phyloP scores from a whole-genome alignment of 2,797 vertebrate genomes.

The Chelon labrosus region DNA sequence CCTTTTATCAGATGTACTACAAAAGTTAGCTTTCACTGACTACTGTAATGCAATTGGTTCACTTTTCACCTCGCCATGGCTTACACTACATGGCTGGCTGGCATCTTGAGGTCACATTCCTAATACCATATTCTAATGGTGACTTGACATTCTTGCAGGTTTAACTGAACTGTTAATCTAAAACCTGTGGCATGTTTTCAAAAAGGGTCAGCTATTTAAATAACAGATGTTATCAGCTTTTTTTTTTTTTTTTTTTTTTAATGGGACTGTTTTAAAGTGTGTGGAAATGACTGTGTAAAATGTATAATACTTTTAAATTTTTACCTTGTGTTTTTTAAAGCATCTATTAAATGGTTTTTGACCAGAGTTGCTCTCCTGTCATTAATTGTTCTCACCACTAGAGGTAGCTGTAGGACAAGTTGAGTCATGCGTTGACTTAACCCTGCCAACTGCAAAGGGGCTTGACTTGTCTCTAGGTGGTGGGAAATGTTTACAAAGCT shows the following conservation, averaged over 20 bases:
- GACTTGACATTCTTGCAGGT: too few relatives aligned
- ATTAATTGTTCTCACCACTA: conserved; percentile 15
- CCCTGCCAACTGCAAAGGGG: too few relatives aligned
- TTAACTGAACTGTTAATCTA: background rate
- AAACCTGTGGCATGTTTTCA: conserved; percentile 25
- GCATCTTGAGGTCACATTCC: too few relatives aligned
- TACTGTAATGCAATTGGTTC: background rate
- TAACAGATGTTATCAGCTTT: background rate
- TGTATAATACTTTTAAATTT: conserved; percentile 47
- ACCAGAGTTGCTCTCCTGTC: conserved; percentile 15
- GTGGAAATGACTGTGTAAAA: conserved; percentile 63
- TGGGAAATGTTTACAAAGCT: too few relatives aligned
- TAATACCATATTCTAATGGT: too few relatives aligned
- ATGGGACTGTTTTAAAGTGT: conserved; percentile 12
- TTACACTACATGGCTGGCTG: background rate
- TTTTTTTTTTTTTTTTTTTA: conserved; percentile 1
- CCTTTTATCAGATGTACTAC: too few relatives aligned
- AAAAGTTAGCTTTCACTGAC: background rate
- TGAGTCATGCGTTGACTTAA: background rate
- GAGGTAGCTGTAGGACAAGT: conserved; percentile 17
- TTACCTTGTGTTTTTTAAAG: conserved; percentile 46
- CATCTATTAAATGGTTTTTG: conserved; percentile 67
- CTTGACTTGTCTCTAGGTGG: too few relatives aligned
- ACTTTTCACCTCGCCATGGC: background rate
- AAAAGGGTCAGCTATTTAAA: background rate